Base-by-base conservation (phyloP, 2,797 vertebrate species). In the Emys orbicularis region DNA sequence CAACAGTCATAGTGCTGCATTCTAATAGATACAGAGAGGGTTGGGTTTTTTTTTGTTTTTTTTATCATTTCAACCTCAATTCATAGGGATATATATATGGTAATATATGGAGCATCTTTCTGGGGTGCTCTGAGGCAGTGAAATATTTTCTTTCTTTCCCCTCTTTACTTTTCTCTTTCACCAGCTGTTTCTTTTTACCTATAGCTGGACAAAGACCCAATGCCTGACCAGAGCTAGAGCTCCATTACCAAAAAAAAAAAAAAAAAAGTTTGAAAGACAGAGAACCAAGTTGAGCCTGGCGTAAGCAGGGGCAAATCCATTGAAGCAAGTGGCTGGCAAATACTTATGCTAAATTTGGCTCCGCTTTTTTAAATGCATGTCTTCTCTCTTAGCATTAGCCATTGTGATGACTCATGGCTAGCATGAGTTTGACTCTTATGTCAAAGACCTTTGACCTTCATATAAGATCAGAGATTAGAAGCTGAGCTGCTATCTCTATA, bases 281-380 rank as follows among this genome's bases (percentile, higher is more conserved):
- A 41, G 5, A 44, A 27, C 72, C 41, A 76, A 13, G 23, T 4
- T 29, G 44, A 53, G 76, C 31, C 16, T 47, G 56, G 44, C n/a
- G 7, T 29, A 57, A 74, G n/a, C 6, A 54, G 57, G 27, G 25
- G 3, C 56, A n/a, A 79, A 72, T 80, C n/a, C 68, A 29, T 50
- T 23, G 72, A 72, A 87, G 37, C 12, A 25, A 9, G 25, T 47
- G 18, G 29, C 84, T 87, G 77, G 47, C n/a, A 54, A 82, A 3
- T 8, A 0, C 34, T 1, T 21, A 34, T 79, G 2, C 0, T 47
- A 59, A 50, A 37, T 16, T 29, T 0, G 1, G 7, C 65, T 80
- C 18, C 1, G 1, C 52, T 44, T 84, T 31, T 49, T 18, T 61
- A 21, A 21, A 0, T 19, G 49, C n/a, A 52, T 31, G 15, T 13